Conservation (phyloP, 1,140 invertebrate genomes). For the Megathymus violae region DNA sequence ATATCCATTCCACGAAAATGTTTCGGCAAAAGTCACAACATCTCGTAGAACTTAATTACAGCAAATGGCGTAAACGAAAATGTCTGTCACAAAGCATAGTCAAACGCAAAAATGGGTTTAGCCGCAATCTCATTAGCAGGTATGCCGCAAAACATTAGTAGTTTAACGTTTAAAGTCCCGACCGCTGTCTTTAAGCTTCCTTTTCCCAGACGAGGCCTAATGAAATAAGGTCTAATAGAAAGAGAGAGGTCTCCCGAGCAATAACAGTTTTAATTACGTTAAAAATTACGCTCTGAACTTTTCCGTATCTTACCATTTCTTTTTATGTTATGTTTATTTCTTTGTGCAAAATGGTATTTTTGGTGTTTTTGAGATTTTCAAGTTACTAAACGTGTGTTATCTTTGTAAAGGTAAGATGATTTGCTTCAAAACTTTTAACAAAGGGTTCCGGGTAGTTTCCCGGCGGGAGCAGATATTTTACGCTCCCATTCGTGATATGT, state of each 20-base stretch:
- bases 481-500: no score
- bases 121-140: slow-evolving; percentile 28
- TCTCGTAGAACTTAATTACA: slow-evolving; percentile 23
- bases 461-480: no score
- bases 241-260: slow-evolving; percentile 47
- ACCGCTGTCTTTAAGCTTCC: slow-evolving; percentile 11
- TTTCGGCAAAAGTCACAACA: background rate
- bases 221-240: slow-evolving; percentile 37
- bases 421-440: no score
- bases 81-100: slow-evolving; percentile 26
- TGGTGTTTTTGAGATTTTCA: background rate
- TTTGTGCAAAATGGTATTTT: slow-evolving; percentile 17
- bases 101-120: slow-evolving; percentile 32
- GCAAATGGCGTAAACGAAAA: slow-evolving; percentile 26
- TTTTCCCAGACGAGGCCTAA: slow-evolving; percentile 13
- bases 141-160: slow-evolving; percentile 31
- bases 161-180: slow-evolving; percentile 11
- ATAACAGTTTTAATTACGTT: slow-evolving; percentile 70
- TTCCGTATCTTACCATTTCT: slow-evolving; percentile 61
- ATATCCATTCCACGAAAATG: slow-evolving; percentile 2
- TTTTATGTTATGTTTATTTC: slow-evolving; percentile 63
- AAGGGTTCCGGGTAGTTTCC: no score
- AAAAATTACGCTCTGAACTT: slow-evolving; percentile 60
- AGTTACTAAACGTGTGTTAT: background rate
- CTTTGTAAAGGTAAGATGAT: no score